phyloP scores from a whole-genome alignment of 2,888 invertebrate genomes.

The Tachina fera region DNA sequence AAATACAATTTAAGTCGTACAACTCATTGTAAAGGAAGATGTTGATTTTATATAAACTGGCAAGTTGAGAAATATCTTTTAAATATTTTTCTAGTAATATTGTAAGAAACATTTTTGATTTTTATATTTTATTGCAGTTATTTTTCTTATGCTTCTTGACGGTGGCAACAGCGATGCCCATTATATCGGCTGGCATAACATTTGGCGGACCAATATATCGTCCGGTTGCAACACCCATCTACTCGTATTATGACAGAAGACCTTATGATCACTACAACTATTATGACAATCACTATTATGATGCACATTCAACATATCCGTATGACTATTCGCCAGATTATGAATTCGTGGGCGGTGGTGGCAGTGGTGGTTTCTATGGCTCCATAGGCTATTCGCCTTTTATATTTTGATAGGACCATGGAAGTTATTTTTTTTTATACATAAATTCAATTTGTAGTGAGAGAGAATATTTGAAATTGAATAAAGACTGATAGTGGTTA shows the following conservation, averaged over 20 bases:
- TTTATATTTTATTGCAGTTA: slow-evolving; percentile 46
- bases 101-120: background rate
- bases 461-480: slow-evolving; percentile 48
- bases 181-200: slow-evolving; percentile 67
- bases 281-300: slow-evolving; percentile 42
- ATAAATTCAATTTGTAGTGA: slow-evolving; percentile 46
- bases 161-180: slow-evolving; percentile 37
- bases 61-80: background rate
- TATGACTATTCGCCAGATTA: slow-evolving; percentile 35
- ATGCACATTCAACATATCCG: slow-evolving; percentile 28
- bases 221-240: slow-evolving; percentile 39
- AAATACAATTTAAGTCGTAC: slow-evolving; percentile 4
- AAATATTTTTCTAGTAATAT: background rate
- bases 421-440: background rate
- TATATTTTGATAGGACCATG: slow-evolving; percentile 20
- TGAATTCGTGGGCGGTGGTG: slow-evolving; percentile 56
- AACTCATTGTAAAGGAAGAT: background rate
- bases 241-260: slow-evolving; percentile 59
- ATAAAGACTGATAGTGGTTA: slow-evolving; percentile 59
- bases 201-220: slow-evolving; percentile 61
- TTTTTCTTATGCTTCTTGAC: slow-evolving; percentile 35
- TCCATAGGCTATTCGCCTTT: slow-evolving; percentile 41
- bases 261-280: slow-evolving; percentile 51
- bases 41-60: slow-evolving; percentile 55
- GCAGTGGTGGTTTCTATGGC: slow-evolving; percentile 40